These are phyloP conservation scores for Brachypteracias leptosomus DNA, from an alignment of 2,113 vertebrate genomes.

Conservation along the genomic window DNA sequence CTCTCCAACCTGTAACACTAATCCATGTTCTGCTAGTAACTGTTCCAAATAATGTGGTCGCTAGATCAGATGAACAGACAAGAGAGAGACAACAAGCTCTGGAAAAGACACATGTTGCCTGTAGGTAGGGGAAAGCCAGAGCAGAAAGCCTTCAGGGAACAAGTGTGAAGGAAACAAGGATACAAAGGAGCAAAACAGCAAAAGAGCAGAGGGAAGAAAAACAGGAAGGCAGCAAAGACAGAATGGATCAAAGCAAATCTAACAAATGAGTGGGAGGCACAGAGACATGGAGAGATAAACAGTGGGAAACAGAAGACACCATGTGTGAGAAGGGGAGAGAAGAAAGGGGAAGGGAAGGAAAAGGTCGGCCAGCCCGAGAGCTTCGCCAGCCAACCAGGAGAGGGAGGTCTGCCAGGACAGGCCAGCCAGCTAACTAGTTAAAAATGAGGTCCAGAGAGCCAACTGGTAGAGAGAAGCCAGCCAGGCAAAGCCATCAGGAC, in stretches of 20 bases:
- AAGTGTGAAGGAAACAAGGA: conserved; percentile 20
- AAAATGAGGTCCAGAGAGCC: neutral
- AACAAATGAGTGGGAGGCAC: conserved; percentile 45
- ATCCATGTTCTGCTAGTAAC: neutral
- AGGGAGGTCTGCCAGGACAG: neutral
- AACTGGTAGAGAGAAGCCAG: neutral
- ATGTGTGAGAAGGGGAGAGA: conserved; percentile 19
- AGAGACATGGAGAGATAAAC: conserved; percentile 46
- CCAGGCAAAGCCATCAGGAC: neutral
- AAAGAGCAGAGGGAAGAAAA: conserved; percentile 27
- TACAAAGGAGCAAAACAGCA: conserved; percentile 27
- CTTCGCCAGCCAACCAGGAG: neutral
- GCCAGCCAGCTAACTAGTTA: neutral
- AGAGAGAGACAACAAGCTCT: neutral
- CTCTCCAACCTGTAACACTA: neutral
- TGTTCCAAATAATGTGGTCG: neutral
- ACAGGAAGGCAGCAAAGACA: conserved; percentile 26
- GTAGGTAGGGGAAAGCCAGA: neutral
- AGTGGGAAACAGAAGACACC: conserved; percentile 47
- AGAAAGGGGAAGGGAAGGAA: neutral
- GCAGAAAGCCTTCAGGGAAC: conserved; percentile 27
- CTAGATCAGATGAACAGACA: neutral
- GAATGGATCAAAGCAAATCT: conserved; percentile 50
- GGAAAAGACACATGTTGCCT: neutral
- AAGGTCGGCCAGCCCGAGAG: neutral